A percentile compares a stretch with the other conserved stretches of the same genome.
phyloP scores from a whole-genome alignment of 1,140 invertebrate genomes.

The Latrodectus geometricus region DNA sequence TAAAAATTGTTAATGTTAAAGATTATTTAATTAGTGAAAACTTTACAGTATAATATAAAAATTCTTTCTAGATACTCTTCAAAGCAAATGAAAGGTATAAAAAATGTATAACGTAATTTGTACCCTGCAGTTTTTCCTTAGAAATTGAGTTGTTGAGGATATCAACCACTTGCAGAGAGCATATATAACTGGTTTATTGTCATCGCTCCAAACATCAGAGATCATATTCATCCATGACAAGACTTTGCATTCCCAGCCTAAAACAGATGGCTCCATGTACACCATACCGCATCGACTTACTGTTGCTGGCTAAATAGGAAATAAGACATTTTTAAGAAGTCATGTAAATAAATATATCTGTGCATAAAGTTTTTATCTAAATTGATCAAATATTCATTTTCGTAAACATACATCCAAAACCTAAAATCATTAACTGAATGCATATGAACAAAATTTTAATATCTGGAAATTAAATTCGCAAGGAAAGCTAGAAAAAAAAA shows the following conservation, averaged over 20 bases:
- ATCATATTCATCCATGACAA: slow-evolving; percentile 80
- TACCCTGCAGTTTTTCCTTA: slow-evolving; percentile 77
- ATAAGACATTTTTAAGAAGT: neutral
- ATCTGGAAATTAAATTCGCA: no score
- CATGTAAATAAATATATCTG: no score
- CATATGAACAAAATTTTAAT: no score
- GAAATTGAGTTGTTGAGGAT: slow-evolving; percentile 77
- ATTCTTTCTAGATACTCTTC: no score
- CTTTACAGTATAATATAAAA: no score
- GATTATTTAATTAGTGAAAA: no score
- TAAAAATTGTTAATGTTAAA: no score
- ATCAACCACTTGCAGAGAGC: slow-evolving; percentile 82
- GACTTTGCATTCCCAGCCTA: slow-evolving; percentile 81
- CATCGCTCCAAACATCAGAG: slow-evolving; percentile 75
- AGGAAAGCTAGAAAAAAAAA: no score
- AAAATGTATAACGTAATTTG: neutral
- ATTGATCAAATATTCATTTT: no score
- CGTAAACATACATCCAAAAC: no score
- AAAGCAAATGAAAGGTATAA: no score
- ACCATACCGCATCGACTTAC: slow-evolving; percentile 96
- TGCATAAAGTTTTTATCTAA: no score
- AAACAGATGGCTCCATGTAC: slow-evolving; percentile 83
- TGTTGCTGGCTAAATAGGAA: slow-evolving; percentile 77
- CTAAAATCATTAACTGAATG: neutral
- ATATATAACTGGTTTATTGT: slow-evolving; percentile 75